These are phyloP conservation scores for Labia minor DNA, from an alignment of 2,888 invertebrate genomes.

Conservation along the genomic window DNA sequence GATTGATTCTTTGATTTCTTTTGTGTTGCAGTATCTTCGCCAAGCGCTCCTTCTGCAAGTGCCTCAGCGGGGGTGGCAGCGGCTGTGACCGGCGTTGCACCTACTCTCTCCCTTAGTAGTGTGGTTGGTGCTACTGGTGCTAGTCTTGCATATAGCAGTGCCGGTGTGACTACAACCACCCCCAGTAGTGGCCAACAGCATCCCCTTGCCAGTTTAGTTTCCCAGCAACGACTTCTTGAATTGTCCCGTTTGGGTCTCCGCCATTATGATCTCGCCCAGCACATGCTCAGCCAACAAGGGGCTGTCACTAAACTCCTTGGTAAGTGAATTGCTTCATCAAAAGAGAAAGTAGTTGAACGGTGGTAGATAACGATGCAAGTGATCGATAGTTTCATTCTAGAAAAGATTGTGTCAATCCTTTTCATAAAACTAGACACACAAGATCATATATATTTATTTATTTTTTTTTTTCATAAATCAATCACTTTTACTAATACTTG, in stretches of 20 bases:
- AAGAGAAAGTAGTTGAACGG: too few relatives aligned
- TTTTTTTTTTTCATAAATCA: too few relatives aligned
- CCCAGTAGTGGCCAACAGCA: conserved; percentile 38
- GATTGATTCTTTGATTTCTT: too few relatives aligned
- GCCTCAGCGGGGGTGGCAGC: neutral
- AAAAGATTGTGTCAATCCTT: too few relatives aligned
- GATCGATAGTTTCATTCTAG: too few relatives aligned
- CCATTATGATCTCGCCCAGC: conserved; percentile 83
- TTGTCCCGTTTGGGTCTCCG: conserved; percentile 62
- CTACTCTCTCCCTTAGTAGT: conserved; percentile 26
- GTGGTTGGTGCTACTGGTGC: conserved; percentile 3
- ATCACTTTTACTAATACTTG: too few relatives aligned
- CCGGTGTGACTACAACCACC: conserved; percentile 16
- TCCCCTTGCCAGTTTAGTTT: conserved; percentile 59
- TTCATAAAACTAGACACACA: too few relatives aligned
- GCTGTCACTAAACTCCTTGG: conserved; percentile 81
- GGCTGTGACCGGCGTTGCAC: neutral
- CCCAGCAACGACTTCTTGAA: conserved; percentile 62
- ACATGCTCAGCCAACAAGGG: conserved; percentile 75
- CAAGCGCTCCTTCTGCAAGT: neutral
- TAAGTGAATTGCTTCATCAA: too few relatives aligned
- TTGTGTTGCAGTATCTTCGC: neutral
- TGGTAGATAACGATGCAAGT: too few relatives aligned
- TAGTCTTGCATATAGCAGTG: neutral
- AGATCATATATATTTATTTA: too few relatives aligned